Base-by-base conservation (phyloP, 1,140 invertebrate species). In the Lepidostoma basale region DNA sequence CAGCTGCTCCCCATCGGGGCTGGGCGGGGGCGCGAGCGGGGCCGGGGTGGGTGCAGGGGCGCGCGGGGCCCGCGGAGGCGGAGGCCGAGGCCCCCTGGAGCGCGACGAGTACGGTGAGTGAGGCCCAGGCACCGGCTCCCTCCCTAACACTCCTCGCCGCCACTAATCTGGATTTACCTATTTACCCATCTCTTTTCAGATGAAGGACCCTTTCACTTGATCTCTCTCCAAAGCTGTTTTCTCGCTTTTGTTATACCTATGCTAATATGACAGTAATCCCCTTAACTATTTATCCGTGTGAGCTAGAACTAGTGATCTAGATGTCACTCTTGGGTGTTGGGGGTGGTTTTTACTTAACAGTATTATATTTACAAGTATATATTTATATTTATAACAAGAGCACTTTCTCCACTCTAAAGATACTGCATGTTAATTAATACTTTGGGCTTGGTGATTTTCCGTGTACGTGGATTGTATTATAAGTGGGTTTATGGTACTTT, bases 81-180 rank as follows among this genome's bases (percentile, higher is more conserved):
- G 85, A 85, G 75, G 85, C 83, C 79, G 91, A 78, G 88, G 89
- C 78, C 89, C 90, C 71, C 90, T 93, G 85, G 89, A 91, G 74
- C 86, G 90, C 75, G 90, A 89, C 74, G 92, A 94, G 80, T 94
- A 94, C 85, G 92, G 92, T 94, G 88, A 92, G 92, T 88, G 77
- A n/a, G n/a, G n/a, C 65, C 36, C 62, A 23, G 20, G 30, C 54
- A 9, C 25, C 9, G n/a, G 3, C n/a, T 20, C 8, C 30, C 18
- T 22, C 14, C 9, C 33, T 36, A 36, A 36, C 33, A n/a, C 30
- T 22, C 16, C 52, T 36, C 12, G 8, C 12, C 20, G 12, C 40
- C 30, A n/a, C 56, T 23, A 16, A 60, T 26, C 16, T 56, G 33
- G 36, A 23, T 20, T 56, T 56, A 40, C 39, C 56, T 40, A 56